phyloP scores from a whole-genome alignment of 2,113 vertebrate species.

The Capra hircus region DNA sequence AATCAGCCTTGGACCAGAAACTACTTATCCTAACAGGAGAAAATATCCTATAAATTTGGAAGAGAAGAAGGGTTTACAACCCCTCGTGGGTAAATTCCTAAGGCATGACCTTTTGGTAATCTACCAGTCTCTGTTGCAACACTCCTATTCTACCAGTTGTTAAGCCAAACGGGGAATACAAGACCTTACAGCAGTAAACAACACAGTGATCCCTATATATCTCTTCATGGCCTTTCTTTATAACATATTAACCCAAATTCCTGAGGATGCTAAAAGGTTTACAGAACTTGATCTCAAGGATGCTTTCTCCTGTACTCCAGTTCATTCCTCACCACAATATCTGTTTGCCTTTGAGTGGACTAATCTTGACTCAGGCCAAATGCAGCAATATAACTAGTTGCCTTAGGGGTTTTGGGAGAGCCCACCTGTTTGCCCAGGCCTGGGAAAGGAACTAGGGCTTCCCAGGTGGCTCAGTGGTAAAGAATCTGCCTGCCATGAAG shows the following conservation, averaged over 20 bases:
- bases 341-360: neutral
- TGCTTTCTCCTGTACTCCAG: neutral
- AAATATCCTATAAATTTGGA: neutral
- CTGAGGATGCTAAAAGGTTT: neutral
- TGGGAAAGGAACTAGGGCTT: neutral
- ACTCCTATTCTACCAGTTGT: neutral
- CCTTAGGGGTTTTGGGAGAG: neutral
- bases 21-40: neutral
- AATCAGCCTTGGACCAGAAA: neutral
- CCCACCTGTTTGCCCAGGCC: neutral
- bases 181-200: neutral
- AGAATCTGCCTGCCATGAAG: neutral
- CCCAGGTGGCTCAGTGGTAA: neutral
- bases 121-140: neutral
- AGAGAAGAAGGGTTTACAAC: neutral
- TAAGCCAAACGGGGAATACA: neutral
- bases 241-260: neutral
- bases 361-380: neutral
- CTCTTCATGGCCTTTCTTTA: neutral
- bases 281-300: neutral
- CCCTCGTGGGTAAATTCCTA: neutral
- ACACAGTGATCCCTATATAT: neutral
- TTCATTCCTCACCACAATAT: neutral
- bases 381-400: neutral
- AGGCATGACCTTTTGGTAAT: neutral